Base-by-base conservation (phyloP, 2,888 invertebrate genomes). In the Eulithis prunata region DNA sequence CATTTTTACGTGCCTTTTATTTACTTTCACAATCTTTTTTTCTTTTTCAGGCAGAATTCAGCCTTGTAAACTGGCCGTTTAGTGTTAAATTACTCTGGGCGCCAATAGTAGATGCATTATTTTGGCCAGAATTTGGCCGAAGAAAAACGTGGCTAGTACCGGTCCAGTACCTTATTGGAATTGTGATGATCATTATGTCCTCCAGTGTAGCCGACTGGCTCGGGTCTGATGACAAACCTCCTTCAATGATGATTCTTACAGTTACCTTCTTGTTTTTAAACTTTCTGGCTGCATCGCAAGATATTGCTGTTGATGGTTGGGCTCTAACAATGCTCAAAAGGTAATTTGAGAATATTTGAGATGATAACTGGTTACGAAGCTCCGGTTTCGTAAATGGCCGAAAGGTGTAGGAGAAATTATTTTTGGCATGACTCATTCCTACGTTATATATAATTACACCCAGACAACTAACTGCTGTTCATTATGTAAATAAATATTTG, bases 271-370 rank as follows among this genome's bases (percentile, higher is more conserved):
- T 99, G 84, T 93, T 95, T 62, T 93, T 99, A 3, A 99, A 99
- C 83, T 99, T 99, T 81, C 93, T 99, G 77, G 99, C 99, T 5
- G 99, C 99, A 2, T 99, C 99, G 1, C 99, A 99, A 93, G 99
- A 99, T 87, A 99, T 99, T 80, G 99, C 99, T 13, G 99, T 99
- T 0, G 99, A 99, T 93, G 99, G 99, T 28, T 99, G 99, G 99
- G 99, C 99, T 0, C 93, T 99, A 11, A 99, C 99, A 0, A 99
- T 99, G 98, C 93, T 99, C 2, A 97, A 98, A 81, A 97, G 98
- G 95, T 98, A 82, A 49, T 21, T 49, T 49, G 21, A 21, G 10
- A 4, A 21, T 2, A 49, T 10, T 10, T 21, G 14, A 21, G 11
- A 21, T 41, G 38, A 6, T 38, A 1, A 38, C 4, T n/a, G n/a